Percentiles rank a stretch among this genome's conserved stretches.
These are phyloP conservation scores for Hydrolagus colliei DNA, from an alignment of 2,797 vertebrate genomes.

Conservation along the genomic window DNA sequence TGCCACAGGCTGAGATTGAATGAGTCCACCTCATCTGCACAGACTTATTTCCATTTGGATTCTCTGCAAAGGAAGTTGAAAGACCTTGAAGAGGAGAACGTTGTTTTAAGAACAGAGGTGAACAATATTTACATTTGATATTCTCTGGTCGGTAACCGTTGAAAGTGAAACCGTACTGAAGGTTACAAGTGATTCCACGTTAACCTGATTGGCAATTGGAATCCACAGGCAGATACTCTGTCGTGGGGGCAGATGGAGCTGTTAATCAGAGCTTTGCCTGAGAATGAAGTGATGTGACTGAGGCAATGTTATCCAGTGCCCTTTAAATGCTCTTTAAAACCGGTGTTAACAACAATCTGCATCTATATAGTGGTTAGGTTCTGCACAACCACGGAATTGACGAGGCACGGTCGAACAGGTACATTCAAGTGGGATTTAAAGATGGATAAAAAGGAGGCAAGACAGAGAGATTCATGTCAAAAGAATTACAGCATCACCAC, in stretches of 20 bases:
- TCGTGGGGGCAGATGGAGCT: conserved; percentile 37
- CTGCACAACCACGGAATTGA: too few relatives aligned
- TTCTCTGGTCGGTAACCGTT: not conserved
- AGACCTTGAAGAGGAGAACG: conserved; percentile 92
- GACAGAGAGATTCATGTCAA: too few relatives aligned
- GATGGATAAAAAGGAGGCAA: too few relatives aligned
- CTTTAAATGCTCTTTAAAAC: too few relatives aligned
- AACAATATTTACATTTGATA: not conserved
- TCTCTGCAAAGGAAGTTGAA: conserved; percentile 94
- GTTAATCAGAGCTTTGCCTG: conserved; percentile 32
- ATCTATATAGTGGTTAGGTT: too few relatives aligned
- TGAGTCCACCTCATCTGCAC: conserved; percentile 70
- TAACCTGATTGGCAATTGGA: not conserved
- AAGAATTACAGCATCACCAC: too few relatives aligned
- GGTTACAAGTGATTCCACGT: too few relatives aligned
- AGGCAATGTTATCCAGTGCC: too few relatives aligned
- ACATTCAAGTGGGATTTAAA: too few relatives aligned
- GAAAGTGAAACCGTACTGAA: not conserved
- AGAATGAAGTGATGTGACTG: conserved; percentile 33
- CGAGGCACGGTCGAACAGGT: too few relatives aligned
- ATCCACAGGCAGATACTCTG: not conserved
- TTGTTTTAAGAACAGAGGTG: conserved; percentile 85
- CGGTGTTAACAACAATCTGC: too few relatives aligned
- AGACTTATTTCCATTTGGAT: conserved; percentile 84
- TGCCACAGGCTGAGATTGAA: conserved; percentile 70